phyloP scores from a whole-genome alignment of 2,888 invertebrate genomes.

The Sturmia bella region DNA sequence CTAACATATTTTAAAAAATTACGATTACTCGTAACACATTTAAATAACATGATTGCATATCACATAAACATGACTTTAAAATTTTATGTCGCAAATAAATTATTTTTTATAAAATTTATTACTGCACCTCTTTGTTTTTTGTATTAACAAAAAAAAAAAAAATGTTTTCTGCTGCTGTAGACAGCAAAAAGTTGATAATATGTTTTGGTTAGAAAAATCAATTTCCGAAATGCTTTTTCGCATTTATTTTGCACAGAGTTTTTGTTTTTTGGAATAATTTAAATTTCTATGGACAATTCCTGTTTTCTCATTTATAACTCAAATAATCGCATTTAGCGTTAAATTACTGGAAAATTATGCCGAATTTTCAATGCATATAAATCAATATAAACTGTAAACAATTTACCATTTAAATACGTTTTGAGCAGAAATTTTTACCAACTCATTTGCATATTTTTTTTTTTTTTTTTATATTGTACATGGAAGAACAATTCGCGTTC shows the following conservation, averaged over 20 bases:
- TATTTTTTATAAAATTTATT: no score
- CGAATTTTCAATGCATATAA: background rate
- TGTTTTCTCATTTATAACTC: background rate
- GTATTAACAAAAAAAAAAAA: no score
- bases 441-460: constrained; percentile 3
- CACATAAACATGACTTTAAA: no score
- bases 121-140: background rate
- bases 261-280: background rate
- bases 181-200: no score
- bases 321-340: constrained; percentile 47
- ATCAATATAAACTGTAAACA: constrained; percentile 55
- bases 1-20: no score
- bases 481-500: constrained; percentile 4
- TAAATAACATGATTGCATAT: no score
- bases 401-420: constrained; percentile 36
- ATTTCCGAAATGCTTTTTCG: background rate
- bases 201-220: no score
- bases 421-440: background rate
- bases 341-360: constrained; percentile 54
- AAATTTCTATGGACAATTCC: constrained; percentile 9
- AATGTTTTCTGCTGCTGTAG: no score
- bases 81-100: no score
- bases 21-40: no score
- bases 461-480: background rate
- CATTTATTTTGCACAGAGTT: background rate